Percentiles rank a stretch among this genome's conserved stretches.
Conservation (phyloP, 1,140 invertebrate species). For the Microplitis mediator region DNA sequence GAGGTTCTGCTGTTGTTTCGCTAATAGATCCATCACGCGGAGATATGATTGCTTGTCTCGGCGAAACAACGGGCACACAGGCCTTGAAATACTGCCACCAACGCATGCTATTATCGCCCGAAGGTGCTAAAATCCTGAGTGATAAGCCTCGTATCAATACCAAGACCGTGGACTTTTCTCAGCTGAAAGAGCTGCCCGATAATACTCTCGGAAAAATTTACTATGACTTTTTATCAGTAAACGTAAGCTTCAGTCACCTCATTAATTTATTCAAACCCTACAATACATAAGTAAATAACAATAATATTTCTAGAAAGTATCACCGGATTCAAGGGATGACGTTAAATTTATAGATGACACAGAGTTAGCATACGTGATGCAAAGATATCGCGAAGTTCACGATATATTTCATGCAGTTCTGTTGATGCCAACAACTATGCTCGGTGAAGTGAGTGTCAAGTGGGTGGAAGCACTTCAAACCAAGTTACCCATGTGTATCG, state of each 20-base stretch:
- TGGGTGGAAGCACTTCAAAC: conserved; percentile 96
- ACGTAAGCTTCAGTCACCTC: conserved; percentile 63
- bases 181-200: conserved; percentile 73
- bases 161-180: conserved; percentile 77
- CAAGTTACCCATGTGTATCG: conserved; percentile 87
- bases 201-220: conserved; percentile 86
- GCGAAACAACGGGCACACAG: conserved; percentile 82
- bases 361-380: conserved; percentile 94
- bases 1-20: conserved; percentile 80
- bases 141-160: conserved; percentile 89
- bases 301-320: conserved; percentile 74
- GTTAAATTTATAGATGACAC: conserved; percentile 92
- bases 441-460: conserved; percentile 94
- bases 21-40: conserved; percentile 74
- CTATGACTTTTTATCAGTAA: conserved; percentile 78
- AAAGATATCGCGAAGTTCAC: conserved; percentile 94
- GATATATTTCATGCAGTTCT: conserved; percentile 92
- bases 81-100: conserved; percentile 72
- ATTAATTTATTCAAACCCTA: too few species aligned
- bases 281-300: too few species aligned
- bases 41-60: conserved; percentile 95
- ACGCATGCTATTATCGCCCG: conserved; percentile 70
- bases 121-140: conserved; percentile 75
- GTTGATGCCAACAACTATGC: conserved; percentile 94
- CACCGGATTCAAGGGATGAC: conserved; percentile 85